Percentiles rank a stretch among this genome's conserved stretches.
Evolutionary conservation across 2,797 vertebrate genomes (phyloP).

Genomic region (Picus viridis): DNA sequence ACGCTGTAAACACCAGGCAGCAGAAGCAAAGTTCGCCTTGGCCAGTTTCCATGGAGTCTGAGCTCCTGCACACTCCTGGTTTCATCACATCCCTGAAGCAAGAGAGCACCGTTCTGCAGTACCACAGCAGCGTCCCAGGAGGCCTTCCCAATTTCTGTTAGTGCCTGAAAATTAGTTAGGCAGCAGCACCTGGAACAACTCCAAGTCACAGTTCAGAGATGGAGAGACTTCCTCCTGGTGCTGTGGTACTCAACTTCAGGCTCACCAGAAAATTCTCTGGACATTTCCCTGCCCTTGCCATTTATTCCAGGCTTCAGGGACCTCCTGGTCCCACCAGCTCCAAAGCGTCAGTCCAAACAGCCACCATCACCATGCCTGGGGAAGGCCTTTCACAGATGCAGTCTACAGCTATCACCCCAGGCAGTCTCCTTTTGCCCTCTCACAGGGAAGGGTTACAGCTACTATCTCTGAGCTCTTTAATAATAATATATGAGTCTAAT

Average conservation of each 20-base stretch:
- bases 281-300: not conserved
- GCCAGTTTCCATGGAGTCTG: not conserved
- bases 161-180: not conserved
- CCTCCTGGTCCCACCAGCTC: not conserved
- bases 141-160: not conserved
- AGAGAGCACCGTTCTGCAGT: rapidly evolving
- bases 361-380: rapidly evolving
- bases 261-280: not conserved
- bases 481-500: not conserved
- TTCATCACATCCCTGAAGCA: not conserved
- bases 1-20: not conserved
- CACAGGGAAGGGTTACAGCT: not conserved
- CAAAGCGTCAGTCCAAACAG: not conserved
- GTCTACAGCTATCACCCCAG: not conserved
- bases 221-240: not conserved
- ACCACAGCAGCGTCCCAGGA: not conserved
- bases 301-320: not conserved
- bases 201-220: not conserved
- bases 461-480: not conserved
- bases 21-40: not conserved
- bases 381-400: not conserved
- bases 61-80: not conserved
- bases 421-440: not conserved
- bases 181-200: not conserved
- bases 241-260: rapidly evolving